phyloP scores from a whole-genome alignment of 2,113 vertebrate genomes.

The Vombatus ursinus region DNA sequence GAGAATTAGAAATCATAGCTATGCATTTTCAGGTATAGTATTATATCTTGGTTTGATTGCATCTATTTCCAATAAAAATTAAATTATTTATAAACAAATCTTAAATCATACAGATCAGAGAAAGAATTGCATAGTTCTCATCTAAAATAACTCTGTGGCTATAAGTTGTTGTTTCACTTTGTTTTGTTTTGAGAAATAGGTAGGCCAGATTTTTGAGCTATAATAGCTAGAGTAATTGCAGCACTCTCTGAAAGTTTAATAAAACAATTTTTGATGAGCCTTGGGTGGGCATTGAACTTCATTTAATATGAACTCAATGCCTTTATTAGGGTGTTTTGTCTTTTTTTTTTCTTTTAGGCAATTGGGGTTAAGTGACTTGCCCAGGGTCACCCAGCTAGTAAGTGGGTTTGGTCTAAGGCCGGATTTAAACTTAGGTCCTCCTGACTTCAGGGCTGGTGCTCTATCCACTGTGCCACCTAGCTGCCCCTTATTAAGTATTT shows the following conservation, averaged over 20 bases:
- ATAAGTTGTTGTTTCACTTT: background rate
- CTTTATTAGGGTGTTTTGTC: background rate
- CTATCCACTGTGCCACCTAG: too few relatives aligned
- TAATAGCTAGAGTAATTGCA: background rate
- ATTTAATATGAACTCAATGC: background rate
- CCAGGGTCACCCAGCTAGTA: too few relatives aligned
- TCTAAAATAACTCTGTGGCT: background rate
- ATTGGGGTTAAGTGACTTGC: too few relatives aligned
- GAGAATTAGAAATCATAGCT: background rate
- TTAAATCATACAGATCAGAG: background rate
- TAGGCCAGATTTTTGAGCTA: background rate
- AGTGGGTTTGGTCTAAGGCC: too few relatives aligned
- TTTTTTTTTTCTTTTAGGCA: too few relatives aligned
- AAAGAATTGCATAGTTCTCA: background rate
- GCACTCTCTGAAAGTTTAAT: background rate
- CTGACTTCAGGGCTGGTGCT: too few relatives aligned
- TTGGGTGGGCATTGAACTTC: background rate
- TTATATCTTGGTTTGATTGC: background rate
- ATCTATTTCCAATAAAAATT: background rate
- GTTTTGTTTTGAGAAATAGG: background rate
- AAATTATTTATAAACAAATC: background rate
- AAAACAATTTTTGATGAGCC: background rate
- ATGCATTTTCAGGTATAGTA: background rate
- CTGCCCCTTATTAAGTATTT: too few relatives aligned
- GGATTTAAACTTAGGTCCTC: too few relatives aligned